Percentiles rank a stretch among this genome's conserved stretches.
These are phyloP conservation scores for Netelia fuscicornis DNA, from an alignment of 2,888 invertebrate species.

Conservation along the genomic window DNA sequence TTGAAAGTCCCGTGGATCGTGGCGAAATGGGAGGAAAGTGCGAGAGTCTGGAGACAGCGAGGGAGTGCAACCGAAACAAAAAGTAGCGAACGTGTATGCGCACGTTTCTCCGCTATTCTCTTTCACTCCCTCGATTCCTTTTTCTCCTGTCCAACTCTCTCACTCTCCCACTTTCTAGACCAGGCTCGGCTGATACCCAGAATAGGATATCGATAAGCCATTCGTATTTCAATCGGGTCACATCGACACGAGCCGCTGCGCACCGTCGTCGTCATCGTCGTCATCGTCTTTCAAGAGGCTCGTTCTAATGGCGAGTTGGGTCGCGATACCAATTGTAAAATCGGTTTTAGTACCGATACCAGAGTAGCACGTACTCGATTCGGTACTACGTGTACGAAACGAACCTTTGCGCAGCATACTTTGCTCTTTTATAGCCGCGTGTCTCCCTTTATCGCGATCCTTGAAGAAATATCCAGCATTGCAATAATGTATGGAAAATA, in stretches of 20 bases:
- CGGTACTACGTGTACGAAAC: constrained; percentile 63
- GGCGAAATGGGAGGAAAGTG: constrained; percentile 35
- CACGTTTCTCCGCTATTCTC: constrained; percentile 63
- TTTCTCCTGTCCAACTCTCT: constrained; percentile 22
- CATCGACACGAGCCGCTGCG: constrained; percentile 39
- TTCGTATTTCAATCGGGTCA: constrained; percentile 74
- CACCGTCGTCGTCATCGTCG: constrained; percentile 43
- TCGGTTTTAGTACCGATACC: constrained; percentile 58
- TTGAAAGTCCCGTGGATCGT: constrained; percentile 75
- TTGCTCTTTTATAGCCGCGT: constrained; percentile 56
- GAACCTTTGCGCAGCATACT: constrained; percentile 26
- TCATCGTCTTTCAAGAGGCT: constrained; percentile 60
- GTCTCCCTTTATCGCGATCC: constrained; percentile 55
- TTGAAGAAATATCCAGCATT: constrained; percentile 43
- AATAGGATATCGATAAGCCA: constrained; percentile 76
- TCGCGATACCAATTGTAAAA: constrained; percentile 68
- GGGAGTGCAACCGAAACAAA: constrained; percentile 42
- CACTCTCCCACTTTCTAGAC: constrained; percentile 23
- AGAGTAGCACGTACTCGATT: constrained; percentile 11
- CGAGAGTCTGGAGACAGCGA: constrained; percentile 52
- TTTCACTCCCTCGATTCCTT: constrained; percentile 27
- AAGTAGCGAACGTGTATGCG: constrained; percentile 45
- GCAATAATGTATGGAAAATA: constrained; percentile 17
- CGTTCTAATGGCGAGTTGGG: constrained; percentile 74
- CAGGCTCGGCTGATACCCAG: constrained; percentile 53